Conservation (phyloP, 2,888 invertebrate genomes). For the Platycheirus albimanus region DNA sequence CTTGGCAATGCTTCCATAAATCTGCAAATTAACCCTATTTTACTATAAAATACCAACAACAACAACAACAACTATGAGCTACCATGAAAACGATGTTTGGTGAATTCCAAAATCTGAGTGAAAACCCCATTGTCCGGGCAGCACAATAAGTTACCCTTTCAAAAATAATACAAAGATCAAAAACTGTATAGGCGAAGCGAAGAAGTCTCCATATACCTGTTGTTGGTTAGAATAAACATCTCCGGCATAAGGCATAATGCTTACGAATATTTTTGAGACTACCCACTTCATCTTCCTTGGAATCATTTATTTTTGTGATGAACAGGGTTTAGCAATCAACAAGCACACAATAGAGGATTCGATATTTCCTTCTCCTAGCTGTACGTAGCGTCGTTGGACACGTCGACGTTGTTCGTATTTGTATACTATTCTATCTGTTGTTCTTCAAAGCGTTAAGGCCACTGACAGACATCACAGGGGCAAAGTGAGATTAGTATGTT, state of each 20-base stretch:
- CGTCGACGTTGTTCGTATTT: too few relatives aligned
- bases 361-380: constrained; percentile 7
- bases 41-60: constrained; percentile 40
- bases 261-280: constrained; percentile 15
- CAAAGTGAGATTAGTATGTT: constrained; percentile 20
- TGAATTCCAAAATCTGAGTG: constrained; percentile 33
- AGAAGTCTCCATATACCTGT: constrained; percentile 62
- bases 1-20: constrained; percentile 43
- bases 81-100: constrained; percentile 51
- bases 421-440: constrained; percentile 31
- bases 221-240: constrained; percentile 23
- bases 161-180: constrained; percentile 52
- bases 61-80: constrained; percentile 11
- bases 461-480: background rate
- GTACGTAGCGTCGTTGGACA: background rate
- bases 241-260: constrained; percentile 30
- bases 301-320: constrained; percentile 30
- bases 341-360: constrained; percentile 16
- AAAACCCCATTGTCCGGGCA: constrained; percentile 13
- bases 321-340: constrained; percentile 3
- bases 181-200: constrained; percentile 7
- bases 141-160: constrained; percentile 36
- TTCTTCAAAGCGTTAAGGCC: constrained; percentile 32
- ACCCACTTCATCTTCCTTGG: background rate
- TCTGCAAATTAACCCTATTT: constrained; percentile 67